Conservation (phyloP, 92 coral and sea anemone genomes). For the Zoanthus sansibaricus region DNA sequence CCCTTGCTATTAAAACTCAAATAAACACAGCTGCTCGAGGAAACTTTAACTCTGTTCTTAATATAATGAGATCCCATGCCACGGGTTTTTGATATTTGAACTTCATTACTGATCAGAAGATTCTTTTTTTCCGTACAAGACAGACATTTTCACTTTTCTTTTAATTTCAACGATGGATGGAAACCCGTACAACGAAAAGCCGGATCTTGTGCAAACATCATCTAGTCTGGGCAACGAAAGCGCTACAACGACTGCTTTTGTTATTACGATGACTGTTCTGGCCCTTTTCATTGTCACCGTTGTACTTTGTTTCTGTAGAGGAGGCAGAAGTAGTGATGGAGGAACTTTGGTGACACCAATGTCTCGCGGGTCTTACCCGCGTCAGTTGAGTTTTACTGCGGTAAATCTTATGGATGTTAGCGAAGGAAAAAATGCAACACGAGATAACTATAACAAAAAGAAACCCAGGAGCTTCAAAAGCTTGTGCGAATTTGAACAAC, state of each 20-base stretch:
- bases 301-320: conserved; percentile 34
- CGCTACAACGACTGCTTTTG: conserved; percentile 27
- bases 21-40: conserved; percentile 33
- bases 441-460: neutral
- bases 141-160: neutral
- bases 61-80: neutral
- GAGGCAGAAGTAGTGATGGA: conserved; percentile 27
- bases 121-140: neutral
- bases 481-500: conserved; percentile 21
- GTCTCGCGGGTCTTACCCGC: conserved; percentile 22
- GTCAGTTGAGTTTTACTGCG: conserved; percentile 12
- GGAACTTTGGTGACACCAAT: conserved; percentile 25
- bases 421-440: neutral
- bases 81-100: neutral
- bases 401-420: conserved; percentile 27
- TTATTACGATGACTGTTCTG: conserved; percentile 32
- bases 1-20: neutral
- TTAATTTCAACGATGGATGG: neutral
- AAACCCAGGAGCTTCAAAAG: neutral
- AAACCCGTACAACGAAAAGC: conserved; percentile 7
- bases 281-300: conserved; percentile 32
- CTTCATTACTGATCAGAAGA: neutral
- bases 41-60: neutral
- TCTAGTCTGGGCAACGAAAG: neutral
- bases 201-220: neutral